Evolutionary conservation across 2,888 invertebrate genomes (phyloP), one percentile per base, ranked within the genome.

Genomic region (Drosophila infuscata): DNA sequence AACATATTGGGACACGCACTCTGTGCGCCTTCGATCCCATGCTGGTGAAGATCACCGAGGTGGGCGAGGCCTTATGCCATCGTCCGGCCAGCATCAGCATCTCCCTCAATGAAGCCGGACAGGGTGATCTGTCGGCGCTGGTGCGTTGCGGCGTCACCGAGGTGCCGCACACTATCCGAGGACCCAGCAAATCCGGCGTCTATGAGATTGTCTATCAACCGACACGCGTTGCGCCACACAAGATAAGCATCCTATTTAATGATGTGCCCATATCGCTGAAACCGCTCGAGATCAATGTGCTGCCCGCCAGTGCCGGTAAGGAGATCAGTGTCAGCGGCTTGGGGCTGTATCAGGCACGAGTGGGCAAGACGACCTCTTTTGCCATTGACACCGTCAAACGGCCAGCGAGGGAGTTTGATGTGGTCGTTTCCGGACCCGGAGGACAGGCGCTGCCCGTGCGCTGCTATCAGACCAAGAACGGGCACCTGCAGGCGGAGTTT

Each of bases 391-490:
- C 98, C 0, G 94, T 97, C 9, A 97, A 97, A 6, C 94, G 96
- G 56, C 96, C 97, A 2, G 97, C 97, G 1, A 94, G 98, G 65
- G 98, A 98, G 92, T 98, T 98, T 91, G 98, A 98, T 92, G 98
- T 98, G 0, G 97, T 98, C 0, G 96, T 97, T 2, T 97, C 97
- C 0, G 97, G 97, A 0, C 97, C 96, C 0, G 96, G 96, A 9
- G 95, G 96, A 0, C 94, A 96, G 76, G 97, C 97, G 0, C 94
- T 98, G 49, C 97, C 98, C 0, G 98, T 99, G 4, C 93, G 98
- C 68, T 99, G 99, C 91, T 98, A 98, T 93, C 98, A 98, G 92
- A 99, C 99, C 73, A 97, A 99, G 91, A 98, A 99, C 73, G 99
- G 99, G 3, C 96, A 98, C 90, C 94, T 99, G 65, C 96, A 98